A percentile compares a stretch with the other conserved stretches of the same genome.
Evolutionary conservation across 2,797 vertebrate species (phyloP).

Genomic region (Spondyliosoma cantharus): DNA sequence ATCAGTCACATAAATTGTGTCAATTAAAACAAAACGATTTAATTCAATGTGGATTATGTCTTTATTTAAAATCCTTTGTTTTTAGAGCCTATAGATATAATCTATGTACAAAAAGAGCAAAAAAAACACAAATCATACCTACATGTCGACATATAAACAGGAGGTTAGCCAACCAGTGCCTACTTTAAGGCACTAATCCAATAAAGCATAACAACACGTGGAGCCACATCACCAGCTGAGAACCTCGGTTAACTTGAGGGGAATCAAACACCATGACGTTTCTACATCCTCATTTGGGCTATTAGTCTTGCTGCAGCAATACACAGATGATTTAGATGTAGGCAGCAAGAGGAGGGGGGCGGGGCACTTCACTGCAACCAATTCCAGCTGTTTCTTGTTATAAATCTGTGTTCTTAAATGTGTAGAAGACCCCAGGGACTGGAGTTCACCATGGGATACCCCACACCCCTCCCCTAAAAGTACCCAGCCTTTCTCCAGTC

Average conservation of each 20-base stretch:
- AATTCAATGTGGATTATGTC: conserved; percentile 43
- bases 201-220: conserved; percentile 42
- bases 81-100: conserved; percentile 58
- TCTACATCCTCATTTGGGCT: conserved; percentile 39
- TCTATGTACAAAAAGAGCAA: conserved; percentile 58
- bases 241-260: conserved; percentile 36
- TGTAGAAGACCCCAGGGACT: conserved; percentile 46
- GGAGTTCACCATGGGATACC: conserved; percentile 46
- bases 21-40: conserved; percentile 17
- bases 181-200: conserved; percentile 35
- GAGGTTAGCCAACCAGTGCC: conserved; percentile 28
- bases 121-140: conserved; percentile 49
- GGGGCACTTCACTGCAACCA: conserved; percentile 53
- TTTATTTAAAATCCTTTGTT: conserved; percentile 74
- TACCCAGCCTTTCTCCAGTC: conserved; percentile 23
- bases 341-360: conserved; percentile 9
- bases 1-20: conserved; percentile 2
- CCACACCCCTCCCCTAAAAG: conserved; percentile 21
- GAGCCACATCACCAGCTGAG: conserved; percentile 45
- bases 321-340: conserved; percentile 54
- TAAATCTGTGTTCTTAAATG: conserved; percentile 67
- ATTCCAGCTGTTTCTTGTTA: conserved; percentile 72
- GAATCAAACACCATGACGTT: conserved; percentile 41
- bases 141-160: conserved; percentile 39
- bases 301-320: conserved; percentile 39